Evolutionary conservation across 23 tunicate species (phyloP).

Genomic region (Diplosoma virens): DNA sequence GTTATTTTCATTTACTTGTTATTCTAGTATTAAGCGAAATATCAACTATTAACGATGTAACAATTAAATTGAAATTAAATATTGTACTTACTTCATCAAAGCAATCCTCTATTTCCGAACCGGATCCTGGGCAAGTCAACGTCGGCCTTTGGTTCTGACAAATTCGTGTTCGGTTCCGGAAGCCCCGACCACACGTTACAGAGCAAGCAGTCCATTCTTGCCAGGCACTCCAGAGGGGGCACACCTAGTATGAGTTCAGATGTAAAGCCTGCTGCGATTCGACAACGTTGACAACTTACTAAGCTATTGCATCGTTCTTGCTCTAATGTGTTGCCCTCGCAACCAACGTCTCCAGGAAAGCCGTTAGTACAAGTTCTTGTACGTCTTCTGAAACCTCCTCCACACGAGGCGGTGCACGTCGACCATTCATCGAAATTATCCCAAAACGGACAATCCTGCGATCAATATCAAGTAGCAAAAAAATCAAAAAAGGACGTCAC

Average conservation of each 20-base stretch:
- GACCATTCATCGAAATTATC: conserved; percentile 40
- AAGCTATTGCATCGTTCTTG: conserved; percentile 35
- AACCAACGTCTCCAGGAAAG: conserved; percentile 64
- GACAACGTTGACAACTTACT: conserved; percentile 6
- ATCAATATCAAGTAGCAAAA: background rate
- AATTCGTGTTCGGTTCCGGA: conserved; percentile 39
- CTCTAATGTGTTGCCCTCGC: conserved; percentile 30
- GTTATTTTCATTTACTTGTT: too few relatives aligned
- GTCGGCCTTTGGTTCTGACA: conserved; percentile 55
- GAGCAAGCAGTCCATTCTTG: conserved; percentile 49
- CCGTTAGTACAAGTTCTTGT: conserved; percentile 38
- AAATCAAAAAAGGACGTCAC: background rate
- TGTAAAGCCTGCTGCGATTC: background rate
- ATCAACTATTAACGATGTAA: background rate
- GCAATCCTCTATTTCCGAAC: conserved; percentile 48
- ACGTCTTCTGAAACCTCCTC: conserved; percentile 46
- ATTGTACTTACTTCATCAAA: conserved; percentile 47
- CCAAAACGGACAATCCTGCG: conserved; percentile 71
- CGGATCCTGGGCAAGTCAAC: conserved; percentile 45
- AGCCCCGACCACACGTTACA: conserved; percentile 66
- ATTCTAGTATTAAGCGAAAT: too few relatives aligned
- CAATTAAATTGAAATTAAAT: background rate
- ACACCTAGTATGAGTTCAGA: conserved; percentile 7
- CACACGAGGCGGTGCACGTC: conserved; percentile 56
- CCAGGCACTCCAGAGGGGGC: conserved; percentile 79